Conservation (phyloP, 1,140 invertebrate species). For the Meloidogyne exigua region DNA sequence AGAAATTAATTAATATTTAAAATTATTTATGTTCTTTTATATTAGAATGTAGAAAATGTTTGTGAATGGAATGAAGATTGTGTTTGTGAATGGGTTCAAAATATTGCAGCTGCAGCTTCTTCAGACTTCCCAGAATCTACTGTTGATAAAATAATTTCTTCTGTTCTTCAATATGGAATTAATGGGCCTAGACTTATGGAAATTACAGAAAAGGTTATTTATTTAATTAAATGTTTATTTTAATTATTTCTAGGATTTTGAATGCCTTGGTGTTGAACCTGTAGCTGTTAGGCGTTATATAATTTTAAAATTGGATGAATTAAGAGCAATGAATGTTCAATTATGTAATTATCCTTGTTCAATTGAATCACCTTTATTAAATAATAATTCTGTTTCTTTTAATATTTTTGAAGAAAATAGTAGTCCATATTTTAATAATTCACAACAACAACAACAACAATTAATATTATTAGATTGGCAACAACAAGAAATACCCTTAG, state of each 20-base stretch:
- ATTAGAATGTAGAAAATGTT: slow-evolving; percentile 28
- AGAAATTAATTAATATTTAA: no score
- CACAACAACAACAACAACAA: no score
- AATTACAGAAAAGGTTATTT: slow-evolving; percentile 39
- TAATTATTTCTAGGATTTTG: slow-evolving; percentile 39
- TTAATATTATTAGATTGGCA: no score
- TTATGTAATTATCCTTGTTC: slow-evolving; percentile 20
- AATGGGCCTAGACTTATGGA: slow-evolving; percentile 48
- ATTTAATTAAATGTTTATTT: no score
- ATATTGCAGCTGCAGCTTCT: slow-evolving; percentile 23
- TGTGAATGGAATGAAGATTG: slow-evolving; percentile 46
- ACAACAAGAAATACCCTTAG: slow-evolving; percentile 24
- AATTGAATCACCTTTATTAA: slow-evolving; percentile 8
- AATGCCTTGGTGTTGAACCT: slow-evolving; percentile 47
- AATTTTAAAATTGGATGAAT: slow-evolving; percentile 39
- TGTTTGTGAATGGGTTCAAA: slow-evolving; percentile 44
- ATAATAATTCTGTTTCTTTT: background rate
- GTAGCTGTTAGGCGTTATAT: slow-evolving; percentile 41
- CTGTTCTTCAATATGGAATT: slow-evolving; percentile 48
- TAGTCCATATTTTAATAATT: no score
- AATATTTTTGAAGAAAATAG: background rate
- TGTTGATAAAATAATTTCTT: slow-evolving; percentile 42
- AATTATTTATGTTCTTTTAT: no score
- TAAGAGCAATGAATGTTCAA: slow-evolving; percentile 26
- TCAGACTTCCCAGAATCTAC: slow-evolving; percentile 28